A percentile compares a stretch with the other conserved stretches of the same genome.
These are phyloP conservation scores for Glossophaga mutica DNA, from an alignment of 2,797 vertebrate species.

Conservation along the genomic window DNA sequence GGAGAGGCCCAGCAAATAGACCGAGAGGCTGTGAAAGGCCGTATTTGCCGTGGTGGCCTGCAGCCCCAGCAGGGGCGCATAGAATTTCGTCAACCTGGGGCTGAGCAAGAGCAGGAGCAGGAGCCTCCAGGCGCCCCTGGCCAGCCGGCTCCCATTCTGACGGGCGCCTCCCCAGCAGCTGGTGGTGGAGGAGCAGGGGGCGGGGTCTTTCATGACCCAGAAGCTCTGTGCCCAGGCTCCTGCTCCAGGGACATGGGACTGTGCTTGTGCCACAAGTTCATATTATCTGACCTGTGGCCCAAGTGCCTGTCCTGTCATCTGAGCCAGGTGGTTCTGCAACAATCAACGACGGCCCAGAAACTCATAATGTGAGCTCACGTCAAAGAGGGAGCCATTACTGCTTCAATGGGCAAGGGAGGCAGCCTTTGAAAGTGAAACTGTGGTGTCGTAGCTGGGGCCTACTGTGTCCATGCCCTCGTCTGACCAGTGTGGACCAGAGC, in stretches of 20 bases:
- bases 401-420: not conserved
- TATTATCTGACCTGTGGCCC: not conserved
- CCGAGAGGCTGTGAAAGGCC: not conserved
- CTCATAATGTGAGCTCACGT: not conserved
- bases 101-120: not conserved
- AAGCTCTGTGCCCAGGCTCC: not conserved
- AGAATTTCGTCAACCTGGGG: not conserved
- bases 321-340: not conserved
- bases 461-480: not conserved
- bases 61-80: not conserved
- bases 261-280: not conserved
- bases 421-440: not conserved
- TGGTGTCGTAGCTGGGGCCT: not conserved
- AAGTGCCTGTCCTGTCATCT: not conserved
- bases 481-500: not conserved
- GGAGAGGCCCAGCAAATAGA: not conserved
- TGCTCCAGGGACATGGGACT: not conserved
- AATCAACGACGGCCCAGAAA: not conserved
- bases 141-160: not conserved
- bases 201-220: not conserved
- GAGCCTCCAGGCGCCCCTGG: not conserved
- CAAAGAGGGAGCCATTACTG: not conserved
- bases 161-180: not conserved
- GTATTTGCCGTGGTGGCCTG: not conserved
- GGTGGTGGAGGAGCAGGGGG: not conserved